phyloP scores from a whole-genome alignment of 2,797 vertebrate genomes.

The Pangasius sanitwongsei region DNA sequence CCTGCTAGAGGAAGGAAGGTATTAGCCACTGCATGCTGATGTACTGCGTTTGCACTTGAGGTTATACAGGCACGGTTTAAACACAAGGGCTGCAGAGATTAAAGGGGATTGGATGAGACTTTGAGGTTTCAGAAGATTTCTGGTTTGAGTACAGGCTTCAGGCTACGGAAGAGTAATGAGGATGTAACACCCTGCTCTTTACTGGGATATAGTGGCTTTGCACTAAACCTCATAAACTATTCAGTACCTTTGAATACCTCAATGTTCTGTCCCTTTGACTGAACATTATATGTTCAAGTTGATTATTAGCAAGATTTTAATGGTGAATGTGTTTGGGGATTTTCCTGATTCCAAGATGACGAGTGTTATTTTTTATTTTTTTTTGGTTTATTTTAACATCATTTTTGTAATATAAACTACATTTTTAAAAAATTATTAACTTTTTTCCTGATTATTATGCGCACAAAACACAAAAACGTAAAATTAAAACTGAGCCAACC shows the following conservation, averaged over 20 bases:
- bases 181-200: background rate
- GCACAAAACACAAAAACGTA: background rate
- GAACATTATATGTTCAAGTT: background rate
- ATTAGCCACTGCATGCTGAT: background rate
- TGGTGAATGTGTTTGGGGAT: background rate
- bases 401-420: background rate
- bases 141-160: background rate
- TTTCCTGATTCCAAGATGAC: background rate
- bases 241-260: too few species aligned
- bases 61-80: background rate
- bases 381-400: background rate
- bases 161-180: background rate
- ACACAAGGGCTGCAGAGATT: background rate
- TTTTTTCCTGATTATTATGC: background rate
- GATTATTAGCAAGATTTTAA: background rate
- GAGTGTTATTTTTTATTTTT: background rate
- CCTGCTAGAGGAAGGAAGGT: constrained; percentile 13
- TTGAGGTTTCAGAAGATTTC: constrained; percentile 4
- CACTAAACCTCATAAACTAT: background rate
- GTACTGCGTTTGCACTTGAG: background rate
- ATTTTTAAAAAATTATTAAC: background rate
- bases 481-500: background rate
- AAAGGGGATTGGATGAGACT: background rate
- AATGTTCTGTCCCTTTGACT: background rate
- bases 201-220: constrained; percentile 5